Base-by-base conservation (phyloP, 2,797 vertebrate species). In the Anguilla anguilla region DNA sequence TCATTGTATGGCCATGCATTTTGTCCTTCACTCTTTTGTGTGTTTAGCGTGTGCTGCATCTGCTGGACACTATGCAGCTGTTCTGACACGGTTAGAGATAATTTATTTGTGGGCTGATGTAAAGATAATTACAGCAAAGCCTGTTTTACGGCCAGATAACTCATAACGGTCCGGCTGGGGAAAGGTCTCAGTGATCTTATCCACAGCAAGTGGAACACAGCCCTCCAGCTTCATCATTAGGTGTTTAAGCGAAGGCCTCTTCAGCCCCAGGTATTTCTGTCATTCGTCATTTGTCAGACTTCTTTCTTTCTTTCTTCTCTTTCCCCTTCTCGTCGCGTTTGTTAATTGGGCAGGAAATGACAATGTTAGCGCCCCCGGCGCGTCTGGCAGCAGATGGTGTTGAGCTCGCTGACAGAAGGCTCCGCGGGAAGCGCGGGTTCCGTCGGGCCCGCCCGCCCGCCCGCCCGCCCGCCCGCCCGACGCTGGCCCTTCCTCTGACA, bases 371-470 rank as follows among this genome's bases (percentile, higher is more conserved):
- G 49, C 59, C 82, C 69, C 77, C 81, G 39, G 61, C 46, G 69
- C 84, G 55, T 79, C 74, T 69, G 46, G 51, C n/a, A 89, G 55
- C 89, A 90, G 89, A 89, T 91, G 88, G 86, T 31, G 46, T 85
- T 53, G 53, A 87, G 53, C 72, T 85, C 46, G 59, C 84, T 85
- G 82, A 85, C 84, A 89, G 88, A 85, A 86, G 77, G 89, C 74
- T 59, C 35, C 43, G 86, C 64, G 31, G 59, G 85, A 87, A 83
- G 64, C 57, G 43, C 57, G 39, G 61, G 25, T 31, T 46, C 25
- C 2, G 3, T 9, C 9, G 31, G 13, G 28, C n/a, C 31, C 4
- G 17, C 46, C 61, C 28, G 59, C 46, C 61, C 28, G 59, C 31
- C 28, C 64, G 39, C n/a, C 31, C 4, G 17, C 46, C 61, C 28